A percentile compares a stretch with the other conserved stretches of the same genome.
Evolutionary conservation across 1,140 invertebrate genomes (phyloP).

Genomic region (Ceratosolen solmsi): DNA sequence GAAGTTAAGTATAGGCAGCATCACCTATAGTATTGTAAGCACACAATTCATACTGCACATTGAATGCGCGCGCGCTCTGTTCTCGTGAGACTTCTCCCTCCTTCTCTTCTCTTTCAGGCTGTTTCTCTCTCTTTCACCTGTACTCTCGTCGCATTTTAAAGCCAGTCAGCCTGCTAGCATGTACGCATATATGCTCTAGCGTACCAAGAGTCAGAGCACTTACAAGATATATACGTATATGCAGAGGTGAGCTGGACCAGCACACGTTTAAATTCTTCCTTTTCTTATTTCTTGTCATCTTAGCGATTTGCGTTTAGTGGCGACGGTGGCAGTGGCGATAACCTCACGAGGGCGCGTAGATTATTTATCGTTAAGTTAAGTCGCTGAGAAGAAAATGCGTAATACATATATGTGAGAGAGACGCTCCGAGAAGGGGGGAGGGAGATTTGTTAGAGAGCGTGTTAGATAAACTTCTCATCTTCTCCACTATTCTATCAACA

Average conservation of each 20-base stretch:
- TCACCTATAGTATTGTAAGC: constrained; percentile 44
- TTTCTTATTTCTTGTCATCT: constrained; percentile 18
- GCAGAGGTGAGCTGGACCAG: not conserved
- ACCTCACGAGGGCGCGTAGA: not conserved
- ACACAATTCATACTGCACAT: constrained; percentile 48
- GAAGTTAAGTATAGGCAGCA: constrained; percentile 46
- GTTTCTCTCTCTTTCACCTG: not conserved
- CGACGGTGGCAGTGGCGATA: not conserved
- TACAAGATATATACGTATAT: not conserved
- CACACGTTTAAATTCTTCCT: constrained; percentile 25
- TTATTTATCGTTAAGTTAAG: constrained; percentile 23
- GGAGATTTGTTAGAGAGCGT: not conserved
- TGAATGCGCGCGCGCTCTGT: not conserved
- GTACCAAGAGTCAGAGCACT: too few relatives aligned
- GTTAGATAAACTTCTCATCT: not conserved
- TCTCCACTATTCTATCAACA: not conserved
- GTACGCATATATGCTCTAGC: not conserved
- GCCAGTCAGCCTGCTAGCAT: not conserved
- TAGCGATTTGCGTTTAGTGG: constrained; percentile 35
- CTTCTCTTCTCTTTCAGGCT: not conserved
- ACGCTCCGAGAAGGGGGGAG: not conserved
- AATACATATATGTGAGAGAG: not conserved
- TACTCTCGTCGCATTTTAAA: not conserved
- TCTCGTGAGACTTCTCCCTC: not conserved
- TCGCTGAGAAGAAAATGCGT: not conserved